phyloP scores from a whole-genome alignment of 2,797 vertebrate species.

The Myotis pilosus region DNA sequence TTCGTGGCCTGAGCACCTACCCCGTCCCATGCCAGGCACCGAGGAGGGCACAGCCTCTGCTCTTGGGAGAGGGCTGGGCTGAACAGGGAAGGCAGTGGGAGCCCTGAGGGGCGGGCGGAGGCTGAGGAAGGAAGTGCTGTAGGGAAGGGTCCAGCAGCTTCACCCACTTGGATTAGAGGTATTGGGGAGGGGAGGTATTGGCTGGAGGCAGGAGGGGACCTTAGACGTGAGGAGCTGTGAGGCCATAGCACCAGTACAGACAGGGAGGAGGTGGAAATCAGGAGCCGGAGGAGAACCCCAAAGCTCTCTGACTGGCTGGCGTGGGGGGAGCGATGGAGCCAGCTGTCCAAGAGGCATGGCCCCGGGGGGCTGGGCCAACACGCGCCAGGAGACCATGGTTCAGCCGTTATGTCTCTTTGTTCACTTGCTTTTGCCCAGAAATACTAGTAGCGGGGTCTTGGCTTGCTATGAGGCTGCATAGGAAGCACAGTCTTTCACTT shows the following conservation, averaged over 20 bases:
- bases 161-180: background rate
- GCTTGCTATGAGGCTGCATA: background rate
- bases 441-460: too few relatives aligned
- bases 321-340: background rate
- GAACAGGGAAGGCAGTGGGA: background rate
- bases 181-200: rapidly evolving
- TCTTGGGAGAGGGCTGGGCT: background rate
- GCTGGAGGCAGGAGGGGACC: background rate
- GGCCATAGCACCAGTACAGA: background rate
- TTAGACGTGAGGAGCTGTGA: background rate
- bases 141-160: background rate
- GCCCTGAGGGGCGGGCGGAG: background rate
- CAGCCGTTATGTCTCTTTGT: background rate
- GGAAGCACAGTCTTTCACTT: background rate
- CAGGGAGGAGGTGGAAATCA: background rate
- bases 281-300: background rate
- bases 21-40: rapidly evolving
- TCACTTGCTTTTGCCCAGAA: background rate
- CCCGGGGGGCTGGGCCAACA: background rate
- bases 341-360: background rate
- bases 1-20: background rate
- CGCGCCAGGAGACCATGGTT: rapidly evolving
- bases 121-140: background rate
- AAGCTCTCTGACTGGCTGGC: background rate
- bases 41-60: background rate